Conservation (phyloP, 2,113 vertebrate genomes). For the Salvelinus fontinalis region DNA sequence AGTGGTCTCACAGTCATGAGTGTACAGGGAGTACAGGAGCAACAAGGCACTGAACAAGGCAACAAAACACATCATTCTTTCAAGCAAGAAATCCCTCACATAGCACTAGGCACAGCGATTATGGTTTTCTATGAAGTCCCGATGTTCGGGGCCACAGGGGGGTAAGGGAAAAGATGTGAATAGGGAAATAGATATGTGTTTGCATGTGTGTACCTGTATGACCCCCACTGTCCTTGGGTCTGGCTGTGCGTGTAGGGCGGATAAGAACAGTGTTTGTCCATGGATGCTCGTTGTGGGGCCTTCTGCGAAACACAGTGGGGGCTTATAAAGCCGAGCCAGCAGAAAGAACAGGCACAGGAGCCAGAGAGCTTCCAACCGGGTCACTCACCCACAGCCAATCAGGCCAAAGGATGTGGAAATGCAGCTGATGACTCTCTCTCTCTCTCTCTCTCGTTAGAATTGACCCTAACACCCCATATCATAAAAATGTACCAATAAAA, state of each 20-base stretch:
- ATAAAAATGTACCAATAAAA: slow-evolving; percentile 54
- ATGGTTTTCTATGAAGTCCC: neutral
- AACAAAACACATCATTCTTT: neutral
- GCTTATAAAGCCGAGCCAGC: slow-evolving; percentile 60
- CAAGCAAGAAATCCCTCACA: neutral
- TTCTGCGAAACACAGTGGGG: slow-evolving; percentile 25
- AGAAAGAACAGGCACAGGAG: slow-evolving; percentile 43
- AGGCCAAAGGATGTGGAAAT: neutral
- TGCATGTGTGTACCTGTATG: neutral
- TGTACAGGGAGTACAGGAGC: no score
- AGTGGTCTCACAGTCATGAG: no score
- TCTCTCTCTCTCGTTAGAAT: slow-evolving; percentile 6
- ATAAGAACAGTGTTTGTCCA: slow-evolving; percentile 6
- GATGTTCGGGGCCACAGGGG: neutral
- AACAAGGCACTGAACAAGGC: no score
- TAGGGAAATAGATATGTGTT: neutral
- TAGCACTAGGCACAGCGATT: neutral
- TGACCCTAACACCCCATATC: slow-evolving; percentile 37
- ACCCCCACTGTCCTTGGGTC: neutral
- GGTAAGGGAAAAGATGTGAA: neutral
- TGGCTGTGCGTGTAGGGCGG: neutral
- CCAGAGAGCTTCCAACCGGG: slow-evolving; percentile 17
- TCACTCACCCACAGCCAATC: slow-evolving; percentile 8
- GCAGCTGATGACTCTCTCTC: no score
- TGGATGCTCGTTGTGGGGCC: slow-evolving; percentile 25